Evolutionary conservation across 1,140 invertebrate species (phyloP), one percentile per base, ranked within the genome.

Genomic region (Musca domestica): DNA sequence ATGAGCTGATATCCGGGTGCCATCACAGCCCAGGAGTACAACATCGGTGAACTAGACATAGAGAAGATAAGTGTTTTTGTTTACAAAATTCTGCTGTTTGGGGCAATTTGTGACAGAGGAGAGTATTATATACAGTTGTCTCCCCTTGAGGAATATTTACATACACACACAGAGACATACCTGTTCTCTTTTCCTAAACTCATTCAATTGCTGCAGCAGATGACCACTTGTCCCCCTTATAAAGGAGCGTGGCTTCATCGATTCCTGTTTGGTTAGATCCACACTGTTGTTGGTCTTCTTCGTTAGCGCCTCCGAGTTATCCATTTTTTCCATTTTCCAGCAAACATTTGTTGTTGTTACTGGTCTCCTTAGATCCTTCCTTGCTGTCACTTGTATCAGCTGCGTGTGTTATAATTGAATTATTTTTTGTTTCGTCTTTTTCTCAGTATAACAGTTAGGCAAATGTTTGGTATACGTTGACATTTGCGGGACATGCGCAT

Each of bases 101-200:
- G 4, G 14, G n/a, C 14, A 20, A 64, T n/a, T 64, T 17, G 41
- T 9, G 17, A 12, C n/a, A 2, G 20, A 4, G 6, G 34, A 20
- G 2, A 46, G n/a, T 64, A 19, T n/a, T 17, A 30, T 47, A n/a
- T n/a, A 23, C 47, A 10, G 14, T 15, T 14, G n/a, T n/a, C 1
- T 0, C 56, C 9, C 5, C 7, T 41, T 30, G 27, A 4, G 27
- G 27, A 30, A 41, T 10, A 41, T 10, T 12, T 30, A 30, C 34
- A 41, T 2, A 7, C 10, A 7, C 4, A 41, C 34, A 41, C 17
- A 27, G 17, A 67, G 7, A 68, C 52, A 20, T 51, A 69, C 68
- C 68, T 69, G 68, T 48, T 66, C 68, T 30, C 41, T 63, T 63
- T 69, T 69, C 2, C 68, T 34, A 27, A 69, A 66, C 46, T 69